Evolutionary conservation across 2,888 invertebrate genomes (phyloP).

Genomic region (Apodemia zela): DNA sequence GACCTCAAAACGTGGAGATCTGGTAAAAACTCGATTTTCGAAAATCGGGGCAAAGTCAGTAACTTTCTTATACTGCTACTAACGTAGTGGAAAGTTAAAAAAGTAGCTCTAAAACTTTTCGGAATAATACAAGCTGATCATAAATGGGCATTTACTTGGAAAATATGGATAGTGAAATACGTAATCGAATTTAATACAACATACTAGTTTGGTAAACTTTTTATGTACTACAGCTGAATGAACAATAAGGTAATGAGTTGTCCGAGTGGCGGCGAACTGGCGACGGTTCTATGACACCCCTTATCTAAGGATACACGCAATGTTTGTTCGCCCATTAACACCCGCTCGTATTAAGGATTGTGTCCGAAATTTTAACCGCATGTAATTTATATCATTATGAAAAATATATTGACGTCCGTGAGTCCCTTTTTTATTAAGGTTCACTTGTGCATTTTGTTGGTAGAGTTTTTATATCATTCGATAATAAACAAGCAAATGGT

Average conservation of each 20-base stretch:
- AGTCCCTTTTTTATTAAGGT: background rate
- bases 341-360: slow-evolving; percentile 27
- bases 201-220: slow-evolving; percentile 30
- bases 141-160: slow-evolving; percentile 1
- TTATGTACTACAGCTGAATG: slow-evolving; percentile 54
- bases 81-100: no score
- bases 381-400: background rate
- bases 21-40: no score
- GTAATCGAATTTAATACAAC: background rate
- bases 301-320: slow-evolving; percentile 71
- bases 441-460: no score
- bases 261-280: slow-evolving; percentile 53
- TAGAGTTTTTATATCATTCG: background rate
- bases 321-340: slow-evolving; percentile 40
- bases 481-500: no score
- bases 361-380: slow-evolving; percentile 4
- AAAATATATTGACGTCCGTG: slow-evolving; percentile 12
- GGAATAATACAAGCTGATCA: background rate
- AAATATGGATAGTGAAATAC: slow-evolving; percentile 2
- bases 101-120: background rate
- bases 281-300: slow-evolving; percentile 71
- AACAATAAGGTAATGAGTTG: slow-evolving; percentile 71
- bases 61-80: no score
- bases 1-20: no score
- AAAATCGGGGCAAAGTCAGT: no score